Evolutionary conservation across 2,888 invertebrate species (phyloP).

Genomic region (Troilus luridus): DNA sequence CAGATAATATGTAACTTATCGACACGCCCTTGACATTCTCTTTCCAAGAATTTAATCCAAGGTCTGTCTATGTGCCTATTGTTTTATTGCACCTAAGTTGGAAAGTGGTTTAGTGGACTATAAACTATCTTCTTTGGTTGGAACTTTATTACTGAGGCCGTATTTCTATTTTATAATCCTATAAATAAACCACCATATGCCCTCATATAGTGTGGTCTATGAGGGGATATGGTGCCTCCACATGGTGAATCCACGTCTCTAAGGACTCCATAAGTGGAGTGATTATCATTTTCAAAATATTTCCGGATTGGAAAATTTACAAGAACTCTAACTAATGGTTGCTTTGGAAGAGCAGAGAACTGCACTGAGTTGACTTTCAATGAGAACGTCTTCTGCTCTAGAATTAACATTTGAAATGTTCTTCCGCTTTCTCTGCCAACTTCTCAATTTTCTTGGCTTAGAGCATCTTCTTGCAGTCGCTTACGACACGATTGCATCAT

Average conservation of each 20-base stretch:
- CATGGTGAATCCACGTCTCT: background rate
- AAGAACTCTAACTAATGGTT: background rate
- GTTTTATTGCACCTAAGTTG: background rate
- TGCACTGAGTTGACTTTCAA: background rate
- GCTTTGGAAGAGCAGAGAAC: background rate
- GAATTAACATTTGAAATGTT: slow-evolving; percentile 40
- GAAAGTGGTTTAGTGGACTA: background rate
- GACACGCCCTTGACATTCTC: slow-evolving; percentile 43
- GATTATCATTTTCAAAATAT: background rate
- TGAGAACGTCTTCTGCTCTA: background rate
- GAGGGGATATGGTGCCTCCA: background rate
- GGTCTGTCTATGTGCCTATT: slow-evolving; percentile 10
- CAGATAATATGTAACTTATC: slow-evolving; percentile 36
- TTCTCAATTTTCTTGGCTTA: slow-evolving; percentile 38
- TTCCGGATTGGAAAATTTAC: slow-evolving; percentile 22
- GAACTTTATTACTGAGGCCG: background rate
- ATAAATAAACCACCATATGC: background rate
- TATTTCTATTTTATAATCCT: too few species aligned
- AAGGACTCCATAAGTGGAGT: background rate
- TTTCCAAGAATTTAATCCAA: slow-evolving; percentile 19
- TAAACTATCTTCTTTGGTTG: background rate
- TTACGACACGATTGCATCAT: slow-evolving; percentile 26
- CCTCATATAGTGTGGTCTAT: too few species aligned
- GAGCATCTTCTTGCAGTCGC: background rate
- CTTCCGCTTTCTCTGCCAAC: slow-evolving; percentile 46